Base-by-base conservation (phyloP, 1,140 invertebrate genomes). In the Sminthurides bifidus region DNA sequence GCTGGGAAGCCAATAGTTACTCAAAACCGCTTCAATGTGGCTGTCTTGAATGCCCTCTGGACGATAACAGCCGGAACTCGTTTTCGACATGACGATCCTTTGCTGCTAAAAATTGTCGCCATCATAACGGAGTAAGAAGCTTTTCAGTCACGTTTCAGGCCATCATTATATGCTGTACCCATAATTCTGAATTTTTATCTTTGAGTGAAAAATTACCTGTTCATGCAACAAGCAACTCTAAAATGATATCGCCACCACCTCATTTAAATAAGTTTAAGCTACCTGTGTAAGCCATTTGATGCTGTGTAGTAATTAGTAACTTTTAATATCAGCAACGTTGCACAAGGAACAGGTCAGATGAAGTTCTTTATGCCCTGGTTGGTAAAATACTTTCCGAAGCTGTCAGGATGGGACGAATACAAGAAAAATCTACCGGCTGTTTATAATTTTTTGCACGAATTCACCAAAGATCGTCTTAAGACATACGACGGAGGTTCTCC, bases 11-110 rank as follows among this genome's bases (percentile, higher is more conserved):
- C 59, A 0, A 53, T 61, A 40, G 49, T 45, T 1, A 57, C 55
- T 6, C 59, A 61, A 38, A 57, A 48, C 2, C 19, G 45, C 26
- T 69, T 68, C 55, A 64, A 58, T 40, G 53, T 65, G 38, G 56
- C 65, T 0, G 80, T 88, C 29, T 68, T 91, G 14, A 93, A 92
- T 63, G 84, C 85, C 0, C 70, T 92, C 0, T 92, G 88, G 84
- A 79, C 75, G 49, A 85, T 92, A 79, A 78, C 91, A 70, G 84
- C 87, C 52, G 84, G 87, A 0, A 79, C 76, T 63, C 70, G 80
- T 63, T 79, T 72, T 44, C 65, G 66, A 2, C 68, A 71, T 49
- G 54, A 67, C n/a, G 68, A 12, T 43, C 8, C 5, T 43, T 43
- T 43, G 14, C 6, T 19, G 17, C 21, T 43, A 6, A 43, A 6